Conservation (phyloP, 2,113 vertebrate genomes). For the Emydocephalus ijimae region DNA sequence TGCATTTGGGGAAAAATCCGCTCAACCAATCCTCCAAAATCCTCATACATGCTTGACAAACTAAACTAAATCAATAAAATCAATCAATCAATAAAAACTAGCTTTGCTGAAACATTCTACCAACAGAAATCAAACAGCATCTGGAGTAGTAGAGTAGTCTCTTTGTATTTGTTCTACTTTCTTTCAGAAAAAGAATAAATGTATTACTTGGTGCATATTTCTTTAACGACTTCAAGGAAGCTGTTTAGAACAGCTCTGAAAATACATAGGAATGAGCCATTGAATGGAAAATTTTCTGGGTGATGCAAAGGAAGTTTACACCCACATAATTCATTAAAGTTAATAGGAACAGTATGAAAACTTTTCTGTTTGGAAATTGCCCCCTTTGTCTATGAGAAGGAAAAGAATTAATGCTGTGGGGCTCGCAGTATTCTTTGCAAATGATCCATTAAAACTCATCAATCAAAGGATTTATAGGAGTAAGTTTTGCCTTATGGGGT, state of each 20-base stretch:
- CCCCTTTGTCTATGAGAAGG: conserved; percentile 23
- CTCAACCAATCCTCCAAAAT: background rate
- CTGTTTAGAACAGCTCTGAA: conserved; percentile 6
- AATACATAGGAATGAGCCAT: conserved; percentile 42
- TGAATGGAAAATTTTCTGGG: conserved; percentile 52
- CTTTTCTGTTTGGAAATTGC: conserved; percentile 42
- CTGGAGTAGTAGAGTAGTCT: too few species aligned
- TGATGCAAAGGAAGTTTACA: conserved; percentile 52
- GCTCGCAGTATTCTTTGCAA: conserved; percentile 23
- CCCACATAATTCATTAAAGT: conserved; percentile 55
- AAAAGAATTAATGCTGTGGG: background rate
- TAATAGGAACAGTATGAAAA: conserved; percentile 58
- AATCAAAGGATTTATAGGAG: background rate
- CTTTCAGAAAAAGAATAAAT: conserved; percentile 49
- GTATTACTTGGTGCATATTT: conserved; percentile 9
- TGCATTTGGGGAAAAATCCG: background rate
- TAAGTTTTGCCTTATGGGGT: background rate
- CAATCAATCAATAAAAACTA: too few species aligned
- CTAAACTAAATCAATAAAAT: too few species aligned
- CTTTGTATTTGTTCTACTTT: conserved; percentile 31
- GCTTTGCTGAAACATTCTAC: background rate
- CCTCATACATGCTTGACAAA: too few species aligned
- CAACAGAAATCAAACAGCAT: background rate
- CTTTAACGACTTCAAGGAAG: conserved; percentile 29
- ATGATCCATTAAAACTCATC: conserved; percentile 19